These are phyloP conservation scores for Columba janthina DNA, from an alignment of 2,113 vertebrate species.

Conservation along the genomic window DNA sequence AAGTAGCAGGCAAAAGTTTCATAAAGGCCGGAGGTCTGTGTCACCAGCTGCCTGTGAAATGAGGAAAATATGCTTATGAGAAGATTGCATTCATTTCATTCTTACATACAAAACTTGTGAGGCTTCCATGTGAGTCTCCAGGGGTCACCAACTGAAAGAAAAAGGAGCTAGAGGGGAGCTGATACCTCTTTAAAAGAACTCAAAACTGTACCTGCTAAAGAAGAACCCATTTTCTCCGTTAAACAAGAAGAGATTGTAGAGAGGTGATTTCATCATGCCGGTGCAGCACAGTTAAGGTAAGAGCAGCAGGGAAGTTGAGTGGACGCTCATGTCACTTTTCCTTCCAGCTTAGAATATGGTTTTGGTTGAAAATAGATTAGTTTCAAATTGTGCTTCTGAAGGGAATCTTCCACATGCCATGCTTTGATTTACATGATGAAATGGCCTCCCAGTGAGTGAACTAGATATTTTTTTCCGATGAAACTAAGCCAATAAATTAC, in stretches of 20 bases:
- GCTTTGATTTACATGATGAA: background rate
- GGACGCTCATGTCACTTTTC: background rate
- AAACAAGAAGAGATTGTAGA: background rate
- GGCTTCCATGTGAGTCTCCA: background rate
- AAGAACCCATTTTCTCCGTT: background rate
- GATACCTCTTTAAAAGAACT: background rate
- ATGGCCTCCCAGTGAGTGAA: background rate
- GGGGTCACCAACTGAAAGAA: background rate
- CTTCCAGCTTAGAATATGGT: background rate
- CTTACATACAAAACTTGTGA: too few species aligned
- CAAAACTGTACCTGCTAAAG: background rate
- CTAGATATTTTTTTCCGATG: background rate
- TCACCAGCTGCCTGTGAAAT: background rate
- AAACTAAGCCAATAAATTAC: background rate
- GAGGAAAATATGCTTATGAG: background rate
- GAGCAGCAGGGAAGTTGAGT: background rate
- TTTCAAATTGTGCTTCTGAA: background rate
- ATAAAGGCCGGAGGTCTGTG: background rate
- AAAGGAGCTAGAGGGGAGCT: background rate
- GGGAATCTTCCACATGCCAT: background rate
- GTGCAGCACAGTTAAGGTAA: background rate
- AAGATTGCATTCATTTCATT: background rate
- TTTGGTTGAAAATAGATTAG: background rate
- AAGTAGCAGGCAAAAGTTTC: background rate
- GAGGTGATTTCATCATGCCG: background rate